Conservation (phyloP, 2,113 vertebrate species). For the Boleophthalmus pectinirostris region DNA sequence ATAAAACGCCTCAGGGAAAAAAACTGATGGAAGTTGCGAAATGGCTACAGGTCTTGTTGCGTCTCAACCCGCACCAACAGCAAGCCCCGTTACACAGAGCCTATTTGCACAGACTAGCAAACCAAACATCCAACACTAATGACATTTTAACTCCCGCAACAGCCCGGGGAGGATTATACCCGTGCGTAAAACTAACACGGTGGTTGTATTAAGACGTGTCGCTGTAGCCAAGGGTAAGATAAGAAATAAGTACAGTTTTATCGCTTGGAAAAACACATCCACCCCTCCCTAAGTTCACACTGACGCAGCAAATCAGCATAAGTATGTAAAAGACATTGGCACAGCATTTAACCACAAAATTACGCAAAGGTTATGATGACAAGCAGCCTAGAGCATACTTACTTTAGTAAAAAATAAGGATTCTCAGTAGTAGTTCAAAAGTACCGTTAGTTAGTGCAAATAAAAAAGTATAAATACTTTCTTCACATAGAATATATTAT, state of each 20-base stretch:
- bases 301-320: slow-evolving; percentile 77
- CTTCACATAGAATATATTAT: slow-evolving; percentile 74
- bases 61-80: no score
- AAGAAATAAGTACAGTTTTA: slow-evolving; percentile 8
- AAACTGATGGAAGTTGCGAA: slow-evolving; percentile 10
- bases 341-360: slow-evolving; percentile 8
- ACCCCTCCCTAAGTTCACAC: slow-evolving; percentile 71
- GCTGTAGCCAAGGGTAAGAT: neutral
- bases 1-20: neutral
- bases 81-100: slow-evolving; percentile 1
- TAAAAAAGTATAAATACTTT: slow-evolving; percentile 79
- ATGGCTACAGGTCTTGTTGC: slow-evolving; percentile 33
- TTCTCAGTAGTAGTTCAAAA: slow-evolving; percentile 79
- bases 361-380: neutral
- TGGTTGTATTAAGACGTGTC: neutral
- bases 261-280: slow-evolving; percentile 19
- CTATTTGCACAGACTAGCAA: neutral
- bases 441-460: slow-evolving; percentile 82
- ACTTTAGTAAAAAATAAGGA: slow-evolving; percentile 68
- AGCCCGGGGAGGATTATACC: neutral
- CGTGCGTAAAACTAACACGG: neutral
- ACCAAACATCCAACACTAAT: slow-evolving; percentile 4
- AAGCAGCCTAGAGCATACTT: slow-evolving; percentile 55
- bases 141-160: neutral
- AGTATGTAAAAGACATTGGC: slow-evolving; percentile 31